Percentiles rank a stretch among this genome's conserved stretches.
These are phyloP conservation scores for Sycophila texana DNA, from an alignment of 2,888 invertebrate species.

Conservation along the genomic window DNA sequence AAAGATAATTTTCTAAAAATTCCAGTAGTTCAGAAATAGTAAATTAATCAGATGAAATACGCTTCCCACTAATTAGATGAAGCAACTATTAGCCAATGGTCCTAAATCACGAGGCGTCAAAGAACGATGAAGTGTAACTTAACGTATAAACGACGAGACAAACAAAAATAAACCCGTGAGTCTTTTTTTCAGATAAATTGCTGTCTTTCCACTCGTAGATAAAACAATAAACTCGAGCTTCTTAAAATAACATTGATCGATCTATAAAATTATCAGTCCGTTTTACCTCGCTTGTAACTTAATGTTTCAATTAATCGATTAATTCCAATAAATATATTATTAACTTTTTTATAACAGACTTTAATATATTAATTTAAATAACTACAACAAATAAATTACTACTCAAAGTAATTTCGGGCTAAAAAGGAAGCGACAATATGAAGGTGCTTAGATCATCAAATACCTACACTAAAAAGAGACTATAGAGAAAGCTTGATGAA, in stretches of 20 bases:
- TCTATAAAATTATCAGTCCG: constrained; percentile 18
- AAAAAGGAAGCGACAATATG: too few relatives aligned
- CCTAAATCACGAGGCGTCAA: not conserved
- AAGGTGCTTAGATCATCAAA: too few relatives aligned
- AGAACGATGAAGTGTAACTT: not conserved
- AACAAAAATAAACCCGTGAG: constrained; percentile 10
- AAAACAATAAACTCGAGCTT: constrained; percentile 23
- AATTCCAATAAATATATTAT: not conserved
- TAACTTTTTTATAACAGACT: too few relatives aligned
- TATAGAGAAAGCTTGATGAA: not conserved
- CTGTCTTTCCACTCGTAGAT: constrained; percentile 2
- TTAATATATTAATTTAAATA: too few relatives aligned
- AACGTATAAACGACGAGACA: not conserved
- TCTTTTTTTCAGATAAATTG: not conserved
- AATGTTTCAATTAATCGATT: not conserved
- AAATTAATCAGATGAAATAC: too few relatives aligned
- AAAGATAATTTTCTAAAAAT: too few relatives aligned
- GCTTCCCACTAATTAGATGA: not conserved
- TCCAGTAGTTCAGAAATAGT: too few relatives aligned
- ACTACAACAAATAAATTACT: too few relatives aligned
- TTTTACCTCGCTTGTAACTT: not conserved
- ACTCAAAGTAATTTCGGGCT: too few relatives aligned
- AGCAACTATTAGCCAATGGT: not conserved
- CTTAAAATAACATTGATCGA: constrained; percentile 18
- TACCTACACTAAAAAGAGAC: not conserved